Conservation (phyloP, 2,797 vertebrate genomes). For the Typhlichthys subterraneus region DNA sequence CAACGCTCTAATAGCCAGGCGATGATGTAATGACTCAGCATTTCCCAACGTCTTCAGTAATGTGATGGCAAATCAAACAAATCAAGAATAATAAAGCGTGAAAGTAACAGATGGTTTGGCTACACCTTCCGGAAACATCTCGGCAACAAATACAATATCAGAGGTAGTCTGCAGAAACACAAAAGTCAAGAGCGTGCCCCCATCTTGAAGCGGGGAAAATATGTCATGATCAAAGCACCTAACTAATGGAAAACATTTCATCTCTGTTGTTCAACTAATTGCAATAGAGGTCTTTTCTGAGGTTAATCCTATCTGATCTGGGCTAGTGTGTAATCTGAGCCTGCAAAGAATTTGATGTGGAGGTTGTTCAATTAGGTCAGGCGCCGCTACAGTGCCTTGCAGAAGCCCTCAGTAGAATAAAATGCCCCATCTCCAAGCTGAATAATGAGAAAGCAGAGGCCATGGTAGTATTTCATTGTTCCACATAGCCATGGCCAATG, state of each 20-base stretch:
- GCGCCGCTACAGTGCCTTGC: slow-evolving; percentile 51
- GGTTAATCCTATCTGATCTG: slow-evolving; percentile 64
- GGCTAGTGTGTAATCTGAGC: slow-evolving; percentile 56
- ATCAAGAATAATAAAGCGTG: slow-evolving; percentile 45
- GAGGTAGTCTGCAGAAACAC: slow-evolving; percentile 30
- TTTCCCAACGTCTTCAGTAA: slow-evolving; percentile 60
- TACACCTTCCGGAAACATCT: slow-evolving; percentile 48
- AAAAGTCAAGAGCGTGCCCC: slow-evolving; percentile 31
- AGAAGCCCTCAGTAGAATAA: slow-evolving; percentile 48
- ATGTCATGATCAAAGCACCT: slow-evolving; percentile 51
- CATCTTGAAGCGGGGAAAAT: slow-evolving; percentile 35
- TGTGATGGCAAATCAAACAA: slow-evolving; percentile 35
- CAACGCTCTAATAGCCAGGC: slow-evolving; percentile 43
- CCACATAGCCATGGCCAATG: slow-evolving; percentile 54
- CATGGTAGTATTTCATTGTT: slow-evolving; percentile 54
- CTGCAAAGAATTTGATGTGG: slow-evolving; percentile 60
- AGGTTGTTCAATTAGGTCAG: slow-evolving; percentile 65
- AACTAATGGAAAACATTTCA: slow-evolving; percentile 42
- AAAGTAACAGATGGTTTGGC: slow-evolving; percentile 13
- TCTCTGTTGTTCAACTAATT: slow-evolving; percentile 63
- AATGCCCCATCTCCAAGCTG: slow-evolving; percentile 34
- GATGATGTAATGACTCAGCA: slow-evolving; percentile 68
- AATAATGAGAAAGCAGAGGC: slow-evolving; percentile 45
- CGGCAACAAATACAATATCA: neutral
- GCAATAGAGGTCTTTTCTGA: slow-evolving; percentile 56